These are phyloP conservation scores for Ormyrus labotus DNA, from an alignment of 2,888 invertebrate species.

Conservation along the genomic window DNA sequence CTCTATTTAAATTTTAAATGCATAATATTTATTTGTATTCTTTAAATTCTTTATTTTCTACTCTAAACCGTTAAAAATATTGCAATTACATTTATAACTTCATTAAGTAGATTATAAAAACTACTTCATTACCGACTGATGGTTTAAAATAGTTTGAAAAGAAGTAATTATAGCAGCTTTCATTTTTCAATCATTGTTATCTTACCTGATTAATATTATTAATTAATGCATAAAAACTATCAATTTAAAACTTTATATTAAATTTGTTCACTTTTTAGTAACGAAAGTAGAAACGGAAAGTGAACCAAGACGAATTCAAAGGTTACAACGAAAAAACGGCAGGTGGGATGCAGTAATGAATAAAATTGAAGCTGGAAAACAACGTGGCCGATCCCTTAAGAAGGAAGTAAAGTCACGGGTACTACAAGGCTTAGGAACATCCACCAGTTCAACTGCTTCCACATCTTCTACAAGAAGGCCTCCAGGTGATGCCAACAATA, in stretches of 20 bases:
- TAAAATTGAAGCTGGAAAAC: constrained; percentile 85
- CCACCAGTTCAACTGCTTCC: constrained; percentile 61
- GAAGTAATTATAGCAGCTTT: too few species aligned
- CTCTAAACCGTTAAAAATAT: too few species aligned
- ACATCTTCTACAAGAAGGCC: constrained; percentile 63
- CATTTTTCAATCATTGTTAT: neutral
- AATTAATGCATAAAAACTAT: too few species aligned
- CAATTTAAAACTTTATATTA: too few species aligned
- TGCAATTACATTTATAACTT: neutral
- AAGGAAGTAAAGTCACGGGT: constrained; percentile 94
- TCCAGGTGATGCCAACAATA: constrained; percentile 68
- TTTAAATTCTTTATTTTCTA: too few species aligned
- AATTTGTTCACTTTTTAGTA: neutral
- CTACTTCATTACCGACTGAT: too few species aligned
- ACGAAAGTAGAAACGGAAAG: constrained; percentile 77
- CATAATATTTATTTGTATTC: too few species aligned
- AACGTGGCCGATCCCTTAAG: constrained; percentile 83
- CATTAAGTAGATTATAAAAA: too few species aligned
- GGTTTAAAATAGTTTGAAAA: too few species aligned
- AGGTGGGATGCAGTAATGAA: constrained; percentile 92
- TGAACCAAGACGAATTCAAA: constrained; percentile 79
- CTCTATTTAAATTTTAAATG: too few species aligned
- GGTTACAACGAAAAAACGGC: constrained; percentile 80
- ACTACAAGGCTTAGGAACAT: constrained; percentile 67
- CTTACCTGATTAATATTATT: too few species aligned